Evolutionary conservation across 2,113 vertebrate species (phyloP), one percentile per base, ranked within the genome.

Genomic region (Cynoglossus semilaevis): DNA sequence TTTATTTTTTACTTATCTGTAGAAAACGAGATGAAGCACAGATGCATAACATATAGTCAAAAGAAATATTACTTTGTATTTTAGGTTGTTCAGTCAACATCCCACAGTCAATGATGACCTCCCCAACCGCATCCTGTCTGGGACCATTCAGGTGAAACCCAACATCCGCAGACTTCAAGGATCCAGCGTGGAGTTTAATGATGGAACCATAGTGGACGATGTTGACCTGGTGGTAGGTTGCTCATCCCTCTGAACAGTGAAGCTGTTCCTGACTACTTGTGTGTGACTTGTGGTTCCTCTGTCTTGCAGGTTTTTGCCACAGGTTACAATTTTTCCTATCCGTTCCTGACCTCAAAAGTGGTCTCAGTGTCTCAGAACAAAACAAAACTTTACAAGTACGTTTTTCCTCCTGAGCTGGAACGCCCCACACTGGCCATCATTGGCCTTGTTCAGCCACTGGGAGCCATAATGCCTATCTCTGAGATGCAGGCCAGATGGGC

Each of bases 401-500:
- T 96, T 51, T 97, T 94, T 17, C 92, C 91, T 0, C 87, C 91
- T 8, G 79, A 85, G 9, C 60, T 97, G 66, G 92, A 94, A 42
- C 92, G 76, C 48, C 86, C 91, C 0, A 96, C 96, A 0, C 77
- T 97, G 84, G 94, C 94, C 5, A 73, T 97, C 69, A 94, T 97
- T 0, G 96, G 96, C 34, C 74, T 96, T 3, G 43, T 97, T 60
- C 96, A 98, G 75, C 94, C 95, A 0, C 46, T 94, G 14, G 96
- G 96, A 15, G 92, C 96, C 70, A 90, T 97, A 51, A 97, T 97
- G 94, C 94, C 96, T 34, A 83, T 95, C 81, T 85, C 95, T 0
- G 94, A 98, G 84, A 85, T 98, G 52, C 96, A 98, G 74, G 90
- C 88, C 41, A 90, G 94, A 53, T 98, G 93, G 94, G 94, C 87